Evolutionary conservation across 2,888 invertebrate species (phyloP).

Genomic region (Hybos culiciformis): DNA sequence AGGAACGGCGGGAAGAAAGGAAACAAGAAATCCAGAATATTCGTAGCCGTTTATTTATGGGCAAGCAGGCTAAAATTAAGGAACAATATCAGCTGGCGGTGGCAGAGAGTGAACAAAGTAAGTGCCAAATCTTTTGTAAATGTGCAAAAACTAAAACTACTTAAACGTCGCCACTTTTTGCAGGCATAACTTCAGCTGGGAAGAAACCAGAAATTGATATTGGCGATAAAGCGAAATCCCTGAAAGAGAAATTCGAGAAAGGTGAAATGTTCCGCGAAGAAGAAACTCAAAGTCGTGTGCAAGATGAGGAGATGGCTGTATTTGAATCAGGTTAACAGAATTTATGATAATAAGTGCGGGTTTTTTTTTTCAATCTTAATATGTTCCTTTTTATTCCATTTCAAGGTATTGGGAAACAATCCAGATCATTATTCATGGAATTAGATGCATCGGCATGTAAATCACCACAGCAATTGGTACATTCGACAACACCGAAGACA

Average conservation of each 20-base stretch:
- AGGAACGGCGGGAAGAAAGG: slow-evolving; percentile 62
- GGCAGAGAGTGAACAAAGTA: slow-evolving; percentile 57
- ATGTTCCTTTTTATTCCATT: not conserved
- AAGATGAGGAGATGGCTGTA: slow-evolving; percentile 55
- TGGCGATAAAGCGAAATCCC: slow-evolving; percentile 46
- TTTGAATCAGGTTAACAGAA: slow-evolving; percentile 56
- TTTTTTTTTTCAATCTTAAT: not conserved
- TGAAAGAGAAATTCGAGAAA: slow-evolving; percentile 69
- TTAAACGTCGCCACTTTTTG: not conserved
- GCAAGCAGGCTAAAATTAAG: slow-evolving; percentile 81
- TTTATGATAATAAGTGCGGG: not conserved
- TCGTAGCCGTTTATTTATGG: slow-evolving; percentile 71
- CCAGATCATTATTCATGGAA: slow-evolving; percentile 72
- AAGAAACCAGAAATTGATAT: slow-evolving; percentile 39
- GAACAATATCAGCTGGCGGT: slow-evolving; percentile 87
- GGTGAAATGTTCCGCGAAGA: slow-evolving; percentile 56
- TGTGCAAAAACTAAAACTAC: not conserved
- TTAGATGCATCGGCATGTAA: slow-evolving; percentile 51
- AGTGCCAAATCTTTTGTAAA: slow-evolving; percentile 4
- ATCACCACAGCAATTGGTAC: slow-evolving; percentile 5
- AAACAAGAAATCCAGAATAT: slow-evolving; percentile 83
- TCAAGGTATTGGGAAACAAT: slow-evolving; percentile 71
- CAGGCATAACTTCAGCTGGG: slow-evolving; percentile 41
- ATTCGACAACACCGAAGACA: slow-evolving; percentile 10
- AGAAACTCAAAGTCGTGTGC: slow-evolving; percentile 33